Base-by-base conservation (phyloP, 2,888 invertebrate genomes). In the Magallana nippona region DNA sequence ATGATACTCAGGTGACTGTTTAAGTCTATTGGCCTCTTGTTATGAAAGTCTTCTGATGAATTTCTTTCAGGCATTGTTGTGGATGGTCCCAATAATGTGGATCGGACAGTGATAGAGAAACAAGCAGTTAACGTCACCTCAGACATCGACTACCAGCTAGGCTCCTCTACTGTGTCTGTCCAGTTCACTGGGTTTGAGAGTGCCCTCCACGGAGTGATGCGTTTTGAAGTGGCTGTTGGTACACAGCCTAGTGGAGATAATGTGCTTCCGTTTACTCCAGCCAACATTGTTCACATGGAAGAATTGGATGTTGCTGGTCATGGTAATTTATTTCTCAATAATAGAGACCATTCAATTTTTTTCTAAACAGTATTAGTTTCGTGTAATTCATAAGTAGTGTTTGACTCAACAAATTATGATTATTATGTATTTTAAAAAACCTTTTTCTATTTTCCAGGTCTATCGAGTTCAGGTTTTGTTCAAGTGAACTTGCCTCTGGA, bases 141-240 rank as follows among this genome's bases (percentile, higher is more conserved):
- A 11, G 90, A 91, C 79, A 82, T 87, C n/a, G 89, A 90, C 84
- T 89, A 88, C 80, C 87, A 87, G 78, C 55, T 81, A 56, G 89
- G 89, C 84, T 62, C 82, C 32, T 83, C 85, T 13, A 85, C 87
- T 0, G 88, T 91, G 55, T 87, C 90, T 1, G 82, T 87, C 1
- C 87, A 88, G 82, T 91, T 90, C 84, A 78, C 71, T 58, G 89
- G 90, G 3, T 91, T 90, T 79, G 81, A 85, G 60, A 90, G 90
- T 83, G 85, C 86, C 62, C 84, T 86, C 13, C 85, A 90, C 82
- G 91, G 91, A 5, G 85, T 91, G 19, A 83, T 83, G 58, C 62
- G 81, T 32, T 90, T 88, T 83, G 89, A 88, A 63, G 89, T 89
- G 90, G 89, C 90, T 11, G 86, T 91, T 13, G 91, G 91, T 8